A percentile compares a stretch with the other conserved stretches of the same genome.
phyloP scores from a whole-genome alignment of 2,113 vertebrate genomes.

The Ailuropoda melanoleuca region DNA sequence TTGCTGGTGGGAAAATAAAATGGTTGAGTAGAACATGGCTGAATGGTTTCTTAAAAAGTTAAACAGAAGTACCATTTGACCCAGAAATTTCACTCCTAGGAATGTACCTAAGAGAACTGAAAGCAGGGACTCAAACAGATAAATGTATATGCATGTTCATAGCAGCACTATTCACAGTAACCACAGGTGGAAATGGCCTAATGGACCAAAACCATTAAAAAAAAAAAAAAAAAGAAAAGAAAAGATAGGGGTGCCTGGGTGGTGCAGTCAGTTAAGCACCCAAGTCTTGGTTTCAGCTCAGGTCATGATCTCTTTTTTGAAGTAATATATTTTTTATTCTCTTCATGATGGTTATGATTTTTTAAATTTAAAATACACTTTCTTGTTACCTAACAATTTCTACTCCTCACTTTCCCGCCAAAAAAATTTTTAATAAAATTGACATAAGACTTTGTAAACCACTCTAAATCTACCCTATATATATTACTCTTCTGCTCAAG shows the following conservation, averaged over 20 bases:
- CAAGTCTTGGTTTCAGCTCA: background rate
- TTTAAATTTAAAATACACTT: background rate
- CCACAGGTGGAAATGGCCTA: background rate
- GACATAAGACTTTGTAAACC: background rate
- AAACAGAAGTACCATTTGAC: background rate
- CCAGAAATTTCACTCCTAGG: background rate
- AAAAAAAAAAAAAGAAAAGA: no score
- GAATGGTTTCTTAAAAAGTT: background rate
- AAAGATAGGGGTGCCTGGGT: background rate
- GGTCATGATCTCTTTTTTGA: background rate
- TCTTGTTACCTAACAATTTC: background rate
- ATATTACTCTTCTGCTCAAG: background rate
- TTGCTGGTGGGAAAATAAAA: background rate
- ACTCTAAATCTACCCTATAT: background rate
- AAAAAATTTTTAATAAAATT: background rate
- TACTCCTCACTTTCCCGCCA: background rate
- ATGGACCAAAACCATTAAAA: background rate
- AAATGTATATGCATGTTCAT: background rate
- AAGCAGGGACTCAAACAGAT: background rate
- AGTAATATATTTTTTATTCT: background rate
- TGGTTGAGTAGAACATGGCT: background rate
- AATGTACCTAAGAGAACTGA: background rate
- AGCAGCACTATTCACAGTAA: background rate
- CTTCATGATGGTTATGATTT: background rate
- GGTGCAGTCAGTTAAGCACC: background rate